Evolutionary conservation across 2,113 vertebrate species (phyloP), one percentile per base, ranked within the genome.

Genomic region (Corythoichthys intestinalis): DNA sequence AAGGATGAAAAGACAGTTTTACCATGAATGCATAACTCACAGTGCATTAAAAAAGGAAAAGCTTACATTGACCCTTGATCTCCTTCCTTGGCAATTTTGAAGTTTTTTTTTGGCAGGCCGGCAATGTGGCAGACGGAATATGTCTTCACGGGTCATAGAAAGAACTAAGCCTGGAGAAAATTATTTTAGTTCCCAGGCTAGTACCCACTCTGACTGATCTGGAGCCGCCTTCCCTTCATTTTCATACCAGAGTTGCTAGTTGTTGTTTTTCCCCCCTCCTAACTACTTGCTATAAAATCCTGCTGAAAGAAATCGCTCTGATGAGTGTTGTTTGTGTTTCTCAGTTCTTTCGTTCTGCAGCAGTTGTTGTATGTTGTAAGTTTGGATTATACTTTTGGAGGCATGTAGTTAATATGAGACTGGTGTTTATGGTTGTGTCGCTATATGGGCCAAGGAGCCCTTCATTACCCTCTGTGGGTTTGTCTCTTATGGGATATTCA

Each of bases 301-400:
- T 65, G 62, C 60, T 71, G 75, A 70, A 79, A 80, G 69, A 74
- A 78, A 75, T 70, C 46, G 38, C 66, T 56, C 72, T 0, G 48
- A 78, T 64, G 58, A 84, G 81, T 67, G 69, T 68, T 60, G 72
- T 14, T 70, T 58, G 72, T 10, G 53, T 60, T 53, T 76, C 70
- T 41, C 37, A 53, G 46, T 69, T 54, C 65, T 70, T 8, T 58
- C 13, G 15, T 56, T 34, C 20, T 59, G 71, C 71, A 65, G 76
- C 74, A 76, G 80, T 72, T 60, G 69, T 66, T 75, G 72, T 48
- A 61, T 28, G 20, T 28, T 28, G 67, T 73, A 75, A 77, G 54
- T 80, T 82, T 77, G 78, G 73, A 66, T 82, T 82, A 84, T 88
- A 84, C 84, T 85, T 76, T 71, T 79, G 77, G 79, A 28, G 79